Evolutionary conservation across 2,888 invertebrate genomes (phyloP).

Genomic region (Catocala sponsa): DNA sequence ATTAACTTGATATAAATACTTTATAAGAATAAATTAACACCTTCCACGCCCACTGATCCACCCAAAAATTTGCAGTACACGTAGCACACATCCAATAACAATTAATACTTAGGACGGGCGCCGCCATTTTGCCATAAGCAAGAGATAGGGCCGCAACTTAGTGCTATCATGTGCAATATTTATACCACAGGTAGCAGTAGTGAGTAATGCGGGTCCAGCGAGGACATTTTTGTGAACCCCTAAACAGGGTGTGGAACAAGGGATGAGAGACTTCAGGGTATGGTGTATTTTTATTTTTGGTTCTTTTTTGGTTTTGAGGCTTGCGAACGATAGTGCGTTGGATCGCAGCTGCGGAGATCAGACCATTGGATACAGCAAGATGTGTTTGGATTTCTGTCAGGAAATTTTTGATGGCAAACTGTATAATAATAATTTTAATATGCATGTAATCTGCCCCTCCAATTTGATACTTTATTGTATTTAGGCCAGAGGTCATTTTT

Average conservation of each 20-base stretch:
- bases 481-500: no score
- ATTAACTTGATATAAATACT: no score
- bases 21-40: no score
- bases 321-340: no score
- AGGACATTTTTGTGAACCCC: constrained; percentile 76
- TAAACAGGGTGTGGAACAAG: constrained; percentile 44
- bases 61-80: constrained; percentile 36
- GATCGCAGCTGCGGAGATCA: no score
- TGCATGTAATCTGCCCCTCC: no score
- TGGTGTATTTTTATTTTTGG: not conserved
- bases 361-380: no score
- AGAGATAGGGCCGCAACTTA: constrained; percentile 47
- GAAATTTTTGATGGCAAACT: no score
- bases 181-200: constrained; percentile 80
- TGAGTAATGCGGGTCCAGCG: constrained; percentile 74
- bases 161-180: constrained; percentile 76
- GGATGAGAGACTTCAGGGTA: constrained; percentile 17
- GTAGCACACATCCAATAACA: constrained; percentile 33
- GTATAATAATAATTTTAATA: no score
- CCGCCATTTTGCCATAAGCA: constrained; percentile 28
- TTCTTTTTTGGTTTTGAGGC: no score
- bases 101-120: constrained; percentile 42
- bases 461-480: no score
- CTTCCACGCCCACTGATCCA: not conserved
- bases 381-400: no score